A percentile compares a stretch with the other conserved stretches of the same genome.
phyloP scores from a whole-genome alignment of 2,797 vertebrate genomes.

The Pangasius mekongensis region DNA sequence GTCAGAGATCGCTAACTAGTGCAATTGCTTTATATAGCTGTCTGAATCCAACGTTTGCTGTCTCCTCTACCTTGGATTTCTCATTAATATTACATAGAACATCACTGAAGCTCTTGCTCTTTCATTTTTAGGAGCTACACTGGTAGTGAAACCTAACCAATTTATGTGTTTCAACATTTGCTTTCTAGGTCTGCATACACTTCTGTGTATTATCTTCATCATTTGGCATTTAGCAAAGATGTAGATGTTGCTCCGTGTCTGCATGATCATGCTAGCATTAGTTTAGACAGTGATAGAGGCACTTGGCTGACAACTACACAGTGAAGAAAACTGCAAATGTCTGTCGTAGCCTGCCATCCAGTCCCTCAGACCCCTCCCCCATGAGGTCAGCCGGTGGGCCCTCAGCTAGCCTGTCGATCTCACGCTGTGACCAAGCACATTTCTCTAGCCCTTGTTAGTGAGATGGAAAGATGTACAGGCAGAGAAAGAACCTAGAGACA shows the following conservation, averaged over 20 bases:
- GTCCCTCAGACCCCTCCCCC: slow-evolving; percentile 44
- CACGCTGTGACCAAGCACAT: slow-evolving; percentile 53
- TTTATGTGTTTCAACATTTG: not conserved
- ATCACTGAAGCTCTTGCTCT: not conserved
- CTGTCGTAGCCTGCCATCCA: not conserved
- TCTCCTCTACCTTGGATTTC: not conserved
- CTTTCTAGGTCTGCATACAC: not conserved
- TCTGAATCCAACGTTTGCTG: too few relatives aligned
- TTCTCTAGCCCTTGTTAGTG: slow-evolving; percentile 49
- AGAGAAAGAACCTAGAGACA: slow-evolving; percentile 47
- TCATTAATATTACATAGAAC: not conserved
- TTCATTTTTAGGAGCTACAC: not conserved
- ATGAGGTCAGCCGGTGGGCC: slow-evolving; percentile 49
- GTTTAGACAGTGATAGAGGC: not conserved
- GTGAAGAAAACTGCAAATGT: not conserved
- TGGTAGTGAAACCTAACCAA: not conserved
- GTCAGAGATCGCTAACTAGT: not conserved
- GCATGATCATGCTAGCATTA: not conserved
- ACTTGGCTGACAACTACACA: not conserved
- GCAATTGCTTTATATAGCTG: not conserved
- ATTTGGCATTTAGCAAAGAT: not conserved
- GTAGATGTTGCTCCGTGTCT: not conserved
- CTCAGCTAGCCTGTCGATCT: slow-evolving; percentile 44
- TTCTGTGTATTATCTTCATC: not conserved
- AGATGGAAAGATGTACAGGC: slow-evolving; percentile 31